Conservation (phyloP, 2,888 invertebrate genomes). For the Epinotia bilunana region DNA sequence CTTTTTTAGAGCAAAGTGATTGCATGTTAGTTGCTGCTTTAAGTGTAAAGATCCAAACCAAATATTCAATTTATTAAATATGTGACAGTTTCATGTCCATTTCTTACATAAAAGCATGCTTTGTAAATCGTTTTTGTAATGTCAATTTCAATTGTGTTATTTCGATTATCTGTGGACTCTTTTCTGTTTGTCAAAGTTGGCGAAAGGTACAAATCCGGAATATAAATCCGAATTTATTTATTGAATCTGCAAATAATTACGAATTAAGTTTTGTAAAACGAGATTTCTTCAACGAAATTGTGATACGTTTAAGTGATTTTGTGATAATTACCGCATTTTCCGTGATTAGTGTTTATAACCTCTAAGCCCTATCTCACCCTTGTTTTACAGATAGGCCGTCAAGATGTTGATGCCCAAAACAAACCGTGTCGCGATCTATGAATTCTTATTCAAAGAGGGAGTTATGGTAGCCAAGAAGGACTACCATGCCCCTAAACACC, state of each 20-base stretch:
- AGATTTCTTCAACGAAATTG: slow-evolving; percentile 50
- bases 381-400: slow-evolving; percentile 75
- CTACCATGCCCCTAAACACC: slow-evolving; percentile 98
- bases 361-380: slow-evolving; percentile 57
- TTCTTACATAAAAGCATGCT: background rate
- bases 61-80: background rate
- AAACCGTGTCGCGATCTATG: slow-evolving; percentile 98
- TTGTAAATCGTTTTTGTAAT: slow-evolving; percentile 16
- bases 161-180: slow-evolving; percentile 49
- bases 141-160: slow-evolving; percentile 31
- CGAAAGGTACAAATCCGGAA: slow-evolving; percentile 58
- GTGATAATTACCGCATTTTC: slow-evolving; percentile 28
- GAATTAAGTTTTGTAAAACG: background rate
- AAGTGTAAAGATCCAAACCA: background rate
- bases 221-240: slow-evolving; percentile 53
- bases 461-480: slow-evolving; percentile 99
- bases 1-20: background rate
- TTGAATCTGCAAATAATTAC: slow-evolving; percentile 44
- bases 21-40: background rate
- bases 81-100: background rate
- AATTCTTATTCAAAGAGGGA: slow-evolving; percentile 99
- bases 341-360: slow-evolving; percentile 53
- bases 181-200: slow-evolving; percentile 65
- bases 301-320: slow-evolving; percentile 25
- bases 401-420: slow-evolving; percentile 99